Evolutionary conservation across 2,797 vertebrate genomes (phyloP).

Genomic region (Amniataba percoides): DNA sequence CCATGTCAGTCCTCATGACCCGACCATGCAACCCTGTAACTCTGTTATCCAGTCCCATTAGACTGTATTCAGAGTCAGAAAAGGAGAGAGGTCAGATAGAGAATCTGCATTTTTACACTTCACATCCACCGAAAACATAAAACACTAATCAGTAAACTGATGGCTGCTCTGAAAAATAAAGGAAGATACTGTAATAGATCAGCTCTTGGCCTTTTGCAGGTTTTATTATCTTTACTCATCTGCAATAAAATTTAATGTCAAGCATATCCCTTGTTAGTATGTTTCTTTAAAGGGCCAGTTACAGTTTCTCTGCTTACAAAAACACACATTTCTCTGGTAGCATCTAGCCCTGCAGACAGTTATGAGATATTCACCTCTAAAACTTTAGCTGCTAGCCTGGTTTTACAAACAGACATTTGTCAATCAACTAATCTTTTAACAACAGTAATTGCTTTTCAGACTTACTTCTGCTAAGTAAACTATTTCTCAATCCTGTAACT

Average conservation of each 20-base stretch:
- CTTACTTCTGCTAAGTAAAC: neutral
- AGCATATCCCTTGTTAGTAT: constrained; percentile 1
- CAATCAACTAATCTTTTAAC: neutral
- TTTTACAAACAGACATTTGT: neutral
- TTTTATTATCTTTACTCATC: constrained; percentile 32
- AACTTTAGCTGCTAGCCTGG: neutral
- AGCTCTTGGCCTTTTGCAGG: neutral
- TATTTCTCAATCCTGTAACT: no score
- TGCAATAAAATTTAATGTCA: constrained; percentile 15
- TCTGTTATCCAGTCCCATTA: no score
- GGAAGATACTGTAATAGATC: neutral
- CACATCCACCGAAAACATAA: neutral
- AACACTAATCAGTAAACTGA: neutral
- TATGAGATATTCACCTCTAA: neutral
- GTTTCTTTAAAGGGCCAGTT: neutral
- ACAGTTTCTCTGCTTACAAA: neutral
- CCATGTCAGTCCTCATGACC: no score
- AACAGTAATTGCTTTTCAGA: neutral
- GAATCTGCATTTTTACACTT: neutral
- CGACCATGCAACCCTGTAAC: neutral
- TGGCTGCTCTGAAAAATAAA: neutral
- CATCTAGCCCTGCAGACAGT: neutral
- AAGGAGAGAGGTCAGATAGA: neutral
- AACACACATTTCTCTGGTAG: neutral
- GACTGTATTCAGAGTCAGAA: neutral